Base-by-base conservation (phyloP, 2,888 invertebrate genomes). In the Ormyrus rosae region DNA sequence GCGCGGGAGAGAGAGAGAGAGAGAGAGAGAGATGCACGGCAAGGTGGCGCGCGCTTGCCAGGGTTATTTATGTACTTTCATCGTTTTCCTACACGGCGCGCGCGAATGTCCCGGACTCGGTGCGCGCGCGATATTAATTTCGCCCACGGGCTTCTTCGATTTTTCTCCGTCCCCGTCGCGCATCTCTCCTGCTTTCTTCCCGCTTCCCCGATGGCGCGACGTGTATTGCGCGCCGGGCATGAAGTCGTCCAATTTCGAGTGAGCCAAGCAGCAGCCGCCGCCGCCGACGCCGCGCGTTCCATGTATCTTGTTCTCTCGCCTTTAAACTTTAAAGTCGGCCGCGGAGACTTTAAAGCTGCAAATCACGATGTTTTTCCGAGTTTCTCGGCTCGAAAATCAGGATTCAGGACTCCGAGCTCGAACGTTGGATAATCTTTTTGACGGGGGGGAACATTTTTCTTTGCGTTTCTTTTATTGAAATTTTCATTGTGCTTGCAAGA, bases 291-390 rank as follows among this genome's bases (percentile, higher is more conserved):
- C 60, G 13, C 8, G 34, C 58, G 45, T 4, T 9, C 9, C 45
- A 53, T 34, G 11, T 51, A 46, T 67, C 60, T 79, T 64, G 76
- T n/a, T 50, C 79, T 65, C 50, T 81, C 81, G 63, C n/a, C 81
- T 81, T 81, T 75, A 79, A 81, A 76, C 48, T 76, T 81, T 81
- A 81, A 79, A 81, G 79, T 78, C 68, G 51, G 11, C 51, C 45
- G 51, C 11, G 6, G 50, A 64, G 78, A 79, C 34, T 79, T 78
- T 64, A 63, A 70, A 71, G 70, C 53, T 69, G 70, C 48, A 64
- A 69, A 78, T 71, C 74, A 34, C 2, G 64, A 78, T 34, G 48
- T 75, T 64, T 75, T 58, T 34, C 34, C 34, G 34, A 34, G 34
- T 34, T 34, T 34, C 34, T 4, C 34, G 34, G 34, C 34, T 4